These are phyloP conservation scores for Muntiacus reevesi DNA, from an alignment of 2,113 vertebrate species.

Conservation along the genomic window DNA sequence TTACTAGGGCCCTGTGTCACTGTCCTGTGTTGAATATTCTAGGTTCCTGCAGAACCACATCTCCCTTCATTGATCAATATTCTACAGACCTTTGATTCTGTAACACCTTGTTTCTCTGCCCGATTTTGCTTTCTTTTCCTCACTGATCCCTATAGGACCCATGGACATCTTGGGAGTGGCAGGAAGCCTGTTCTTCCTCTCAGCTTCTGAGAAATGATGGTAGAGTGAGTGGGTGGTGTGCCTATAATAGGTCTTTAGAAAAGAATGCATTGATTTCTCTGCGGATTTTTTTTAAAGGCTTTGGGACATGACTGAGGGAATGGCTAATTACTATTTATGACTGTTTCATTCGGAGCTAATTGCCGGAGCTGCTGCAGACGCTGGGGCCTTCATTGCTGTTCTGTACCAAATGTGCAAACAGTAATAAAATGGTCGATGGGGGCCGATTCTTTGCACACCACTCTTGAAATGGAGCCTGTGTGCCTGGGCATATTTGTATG, in stretches of 20 bases:
- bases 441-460: not conserved
- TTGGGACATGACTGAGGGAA: conserved; percentile 66
- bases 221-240: not conserved
- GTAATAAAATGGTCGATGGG: conserved; percentile 36
- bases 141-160: fast-evolving
- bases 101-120: fast-evolving
- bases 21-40: too few species aligned
- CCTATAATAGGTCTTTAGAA: conserved; percentile 42
- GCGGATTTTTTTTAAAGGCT: conserved; percentile 65
- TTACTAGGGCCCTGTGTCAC: not conserved
- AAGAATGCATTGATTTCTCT: conserved; percentile 70
- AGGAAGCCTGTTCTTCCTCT: not conserved
- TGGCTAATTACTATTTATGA: conserved; percentile 76
- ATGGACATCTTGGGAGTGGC: not conserved
- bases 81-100: not conserved
- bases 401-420: conserved; percentile 60
- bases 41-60: not conserved
- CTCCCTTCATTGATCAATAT: too few species aligned
- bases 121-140: too few species aligned
- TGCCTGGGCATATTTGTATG: not conserved
- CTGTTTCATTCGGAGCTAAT: conserved; percentile 71
- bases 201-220: not conserved
- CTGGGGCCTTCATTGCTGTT: conserved; percentile 5
- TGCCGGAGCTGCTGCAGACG: conserved; percentile 59
- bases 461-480: not conserved